Percentiles rank a stretch among this genome's conserved stretches.
Evolutionary conservation across 2,888 invertebrate species (phyloP).

Genomic region (Lamellibrachia satsuma): DNA sequence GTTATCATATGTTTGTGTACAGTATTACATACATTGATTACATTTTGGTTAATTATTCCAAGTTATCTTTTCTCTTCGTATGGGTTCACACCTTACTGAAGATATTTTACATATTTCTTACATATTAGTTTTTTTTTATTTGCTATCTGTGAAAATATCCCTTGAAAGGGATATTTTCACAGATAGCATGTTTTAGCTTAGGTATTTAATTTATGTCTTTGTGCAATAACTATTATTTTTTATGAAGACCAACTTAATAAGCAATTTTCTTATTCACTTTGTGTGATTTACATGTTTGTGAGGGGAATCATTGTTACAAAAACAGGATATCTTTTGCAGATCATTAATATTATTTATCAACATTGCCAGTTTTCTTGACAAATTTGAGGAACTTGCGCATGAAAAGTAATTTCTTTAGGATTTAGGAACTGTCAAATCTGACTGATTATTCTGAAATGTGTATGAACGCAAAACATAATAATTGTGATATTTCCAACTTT

Average conservation of each 20-base stretch:
- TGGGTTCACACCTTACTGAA: neutral
- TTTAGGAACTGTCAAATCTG: neutral
- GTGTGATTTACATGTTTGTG: neutral
- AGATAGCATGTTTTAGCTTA: neutral
- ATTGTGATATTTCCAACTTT: neutral
- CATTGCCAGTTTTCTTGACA: neutral
- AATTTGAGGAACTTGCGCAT: neutral
- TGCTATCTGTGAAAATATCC: too few species aligned
- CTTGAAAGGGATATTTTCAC: neutral
- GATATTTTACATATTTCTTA: neutral
- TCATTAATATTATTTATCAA: neutral
- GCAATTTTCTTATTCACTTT: neutral
- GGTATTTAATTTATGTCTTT: neutral
- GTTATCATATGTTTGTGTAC: neutral
- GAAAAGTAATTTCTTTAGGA: neutral
- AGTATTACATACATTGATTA: neutral
- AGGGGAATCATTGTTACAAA: neutral
- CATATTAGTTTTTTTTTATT: neutral
- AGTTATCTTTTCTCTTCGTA: neutral
- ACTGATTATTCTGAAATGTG: neutral
- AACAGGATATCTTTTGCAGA: neutral
- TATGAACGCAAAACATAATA: neutral
- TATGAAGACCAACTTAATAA: neutral
- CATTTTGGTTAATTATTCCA: neutral
- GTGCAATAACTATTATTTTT: constrained; percentile 7